These are phyloP conservation scores for Embiotoca jacksoni DNA, from an alignment of 2,113 vertebrate genomes.

Conservation along the genomic window DNA sequence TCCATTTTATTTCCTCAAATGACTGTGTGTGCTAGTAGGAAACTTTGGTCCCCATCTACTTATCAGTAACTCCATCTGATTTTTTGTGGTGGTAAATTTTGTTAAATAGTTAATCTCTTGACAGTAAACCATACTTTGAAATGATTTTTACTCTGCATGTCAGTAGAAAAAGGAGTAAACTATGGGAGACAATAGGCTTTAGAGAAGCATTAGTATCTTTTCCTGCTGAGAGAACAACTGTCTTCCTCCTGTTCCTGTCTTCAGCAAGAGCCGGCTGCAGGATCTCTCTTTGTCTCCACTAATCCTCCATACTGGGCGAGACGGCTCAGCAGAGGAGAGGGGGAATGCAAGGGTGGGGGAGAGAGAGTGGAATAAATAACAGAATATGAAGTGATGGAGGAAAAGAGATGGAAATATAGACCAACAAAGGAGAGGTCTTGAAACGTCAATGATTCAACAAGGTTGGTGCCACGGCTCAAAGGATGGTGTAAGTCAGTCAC, in stretches of 20 bases:
- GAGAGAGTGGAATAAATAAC: conserved; percentile 19
- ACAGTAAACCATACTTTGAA: conserved; percentile 27
- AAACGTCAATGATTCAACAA: too few relatives aligned
- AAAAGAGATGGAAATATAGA: neutral
- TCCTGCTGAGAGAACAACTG: conserved; percentile 55
- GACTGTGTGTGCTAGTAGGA: too few relatives aligned
- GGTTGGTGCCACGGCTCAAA: too few relatives aligned
- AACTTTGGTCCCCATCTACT: neutral
- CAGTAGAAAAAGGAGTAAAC: conserved; percentile 42
- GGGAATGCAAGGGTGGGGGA: neutral
- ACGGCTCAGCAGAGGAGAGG: conserved; percentile 12
- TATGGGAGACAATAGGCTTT: conserved; percentile 51
- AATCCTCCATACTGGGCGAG: conserved; percentile 60
- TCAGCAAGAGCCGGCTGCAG: conserved; percentile 34
- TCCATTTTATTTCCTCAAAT: neutral
- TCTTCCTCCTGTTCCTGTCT: conserved; percentile 42
- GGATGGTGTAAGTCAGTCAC: too few relatives aligned
- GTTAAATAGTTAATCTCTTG: conserved; percentile 54
- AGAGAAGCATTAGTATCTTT: conserved; percentile 50
- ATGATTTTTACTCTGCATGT: conserved; percentile 43
- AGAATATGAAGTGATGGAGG: neutral
- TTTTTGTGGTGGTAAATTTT: conserved; percentile 8
- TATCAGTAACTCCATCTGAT: conserved; percentile 3
- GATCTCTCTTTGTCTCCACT: conserved; percentile 65
- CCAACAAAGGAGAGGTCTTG: too few relatives aligned